Conservation (phyloP, 2,113 vertebrate genomes). For the Clupea harengus region DNA sequence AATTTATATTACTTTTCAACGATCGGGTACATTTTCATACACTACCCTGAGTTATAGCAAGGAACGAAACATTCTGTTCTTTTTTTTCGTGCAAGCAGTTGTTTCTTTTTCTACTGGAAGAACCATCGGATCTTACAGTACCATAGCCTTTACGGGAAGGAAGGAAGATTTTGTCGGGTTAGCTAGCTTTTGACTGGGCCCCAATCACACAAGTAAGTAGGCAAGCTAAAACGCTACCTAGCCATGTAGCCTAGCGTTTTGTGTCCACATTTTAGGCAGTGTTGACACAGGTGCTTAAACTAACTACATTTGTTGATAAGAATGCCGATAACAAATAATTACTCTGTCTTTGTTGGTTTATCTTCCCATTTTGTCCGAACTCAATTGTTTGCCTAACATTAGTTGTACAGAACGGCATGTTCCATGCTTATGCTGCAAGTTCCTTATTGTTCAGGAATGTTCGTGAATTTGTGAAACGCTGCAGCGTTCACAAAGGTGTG, state of each 20-base stretch:
- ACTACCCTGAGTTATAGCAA: neutral
- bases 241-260: neutral
- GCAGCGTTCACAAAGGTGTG: neutral
- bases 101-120: neutral
- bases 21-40: slow-evolving; percentile 25
- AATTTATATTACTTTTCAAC: slow-evolving; percentile 6
- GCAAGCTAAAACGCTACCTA: neutral
- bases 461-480: neutral
- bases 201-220: slow-evolving; percentile 2
- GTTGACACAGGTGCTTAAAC: neutral
- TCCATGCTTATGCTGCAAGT: slow-evolving; percentile 1
- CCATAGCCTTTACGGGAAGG: slow-evolving; percentile 36
- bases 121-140: neutral
- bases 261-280: neutral
- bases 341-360: neutral
- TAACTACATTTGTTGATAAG: neutral
- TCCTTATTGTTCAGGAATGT: slow-evolving; percentile 15
- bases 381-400: neutral
- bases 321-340: neutral
- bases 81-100: neutral
- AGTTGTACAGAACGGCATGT: neutral
- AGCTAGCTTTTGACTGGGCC: slow-evolving; percentile 48
- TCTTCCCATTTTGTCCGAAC: neutral
- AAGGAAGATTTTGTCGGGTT: slow-evolving; percentile 45
- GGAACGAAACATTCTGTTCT: neutral